phyloP scores from a whole-genome alignment of 2,888 invertebrate species.

The Mesochorus sp. region DNA sequence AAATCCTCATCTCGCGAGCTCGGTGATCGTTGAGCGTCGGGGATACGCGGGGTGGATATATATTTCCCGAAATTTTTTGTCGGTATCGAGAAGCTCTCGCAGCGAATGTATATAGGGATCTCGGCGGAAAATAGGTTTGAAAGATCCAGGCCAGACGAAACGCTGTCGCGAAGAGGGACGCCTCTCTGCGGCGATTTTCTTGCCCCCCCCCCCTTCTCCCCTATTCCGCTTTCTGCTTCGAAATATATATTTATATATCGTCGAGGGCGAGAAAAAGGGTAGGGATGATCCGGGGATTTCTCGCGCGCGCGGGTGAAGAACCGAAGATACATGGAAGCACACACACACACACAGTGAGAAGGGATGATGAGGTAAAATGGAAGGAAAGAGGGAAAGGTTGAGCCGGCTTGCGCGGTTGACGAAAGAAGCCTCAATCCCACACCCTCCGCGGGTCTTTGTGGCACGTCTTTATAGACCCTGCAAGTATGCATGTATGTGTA shows the following conservation, averaged over 20 bases:
- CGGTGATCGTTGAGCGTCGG: neutral
- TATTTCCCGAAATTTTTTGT: conserved; percentile 12
- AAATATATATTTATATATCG: neutral
- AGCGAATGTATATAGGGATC: neutral
- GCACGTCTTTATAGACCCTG: conserved; percentile 50
- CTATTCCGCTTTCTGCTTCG: neutral
- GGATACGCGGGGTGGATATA: neutral
- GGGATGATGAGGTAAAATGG: conserved; percentile 49
- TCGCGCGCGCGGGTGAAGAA: conserved; percentile 36
- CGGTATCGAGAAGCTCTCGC: conserved; percentile 9
- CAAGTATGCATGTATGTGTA: neutral
- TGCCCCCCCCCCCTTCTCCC: neutral
- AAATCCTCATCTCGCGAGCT: conserved; percentile 8
- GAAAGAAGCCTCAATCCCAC: conserved; percentile 61
- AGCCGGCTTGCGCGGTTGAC: conserved; percentile 61
- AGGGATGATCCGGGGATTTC: conserved; percentile 61
- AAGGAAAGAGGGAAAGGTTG: conserved; percentile 19
- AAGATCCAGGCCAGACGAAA: conserved; percentile 31
- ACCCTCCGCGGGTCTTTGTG: neutral
- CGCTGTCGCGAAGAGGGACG: conserved; percentile 6
- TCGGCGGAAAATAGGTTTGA: neutral
- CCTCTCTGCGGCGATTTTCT: conserved; percentile 15
- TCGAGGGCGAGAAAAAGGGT: conserved; percentile 11
- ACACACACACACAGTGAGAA: neutral
- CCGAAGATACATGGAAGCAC: conserved; percentile 40